Conservation (phyloP, 2,888 invertebrate genomes). For the Drosophila borealis region DNA sequence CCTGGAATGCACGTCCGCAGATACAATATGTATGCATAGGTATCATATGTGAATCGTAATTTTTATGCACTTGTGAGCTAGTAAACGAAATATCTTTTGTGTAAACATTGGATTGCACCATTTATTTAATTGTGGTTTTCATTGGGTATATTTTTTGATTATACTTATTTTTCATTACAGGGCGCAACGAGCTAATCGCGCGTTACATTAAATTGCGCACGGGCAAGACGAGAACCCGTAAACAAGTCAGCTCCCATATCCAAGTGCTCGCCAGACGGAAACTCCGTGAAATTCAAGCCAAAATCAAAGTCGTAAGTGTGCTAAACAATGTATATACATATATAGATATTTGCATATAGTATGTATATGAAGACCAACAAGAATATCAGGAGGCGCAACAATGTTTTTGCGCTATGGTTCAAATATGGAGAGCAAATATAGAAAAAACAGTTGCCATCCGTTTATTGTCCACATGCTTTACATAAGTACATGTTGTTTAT, state of each 20-base stretch:
- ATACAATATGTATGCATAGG: no score
- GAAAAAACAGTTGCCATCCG: conserved; percentile 15
- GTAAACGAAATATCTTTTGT: conserved; percentile 8
- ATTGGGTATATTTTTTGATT: conserved; percentile 82
- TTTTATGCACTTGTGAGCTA: not conserved
- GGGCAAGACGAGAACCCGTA: conserved; percentile 99
- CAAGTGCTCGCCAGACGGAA: conserved; percentile 99
- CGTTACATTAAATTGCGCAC: conserved; percentile 99
- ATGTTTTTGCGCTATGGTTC: not conserved
- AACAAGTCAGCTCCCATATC: conserved; percentile 99
- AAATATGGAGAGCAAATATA: conserved; percentile 1
- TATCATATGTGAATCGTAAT: no score
- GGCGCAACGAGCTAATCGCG: conserved; percentile 99
- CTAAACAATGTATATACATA: not conserved
- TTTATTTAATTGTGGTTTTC: conserved; percentile 6
- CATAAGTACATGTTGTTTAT: conserved; percentile 16
- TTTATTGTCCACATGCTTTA: conserved; percentile 39
- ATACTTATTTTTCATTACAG: conserved; percentile 87
- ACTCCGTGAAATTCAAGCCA: conserved; percentile 98
- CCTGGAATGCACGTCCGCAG: not conserved
- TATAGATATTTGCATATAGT: not conserved
- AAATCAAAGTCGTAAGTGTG: conserved; percentile 96
- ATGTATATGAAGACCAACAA: conserved; percentile 6
- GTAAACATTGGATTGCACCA: conserved; percentile 20
- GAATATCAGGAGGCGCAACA: not conserved